These are phyloP conservation scores for Climacteris rufus DNA, from an alignment of 2,113 vertebrate genomes.

Conservation along the genomic window DNA sequence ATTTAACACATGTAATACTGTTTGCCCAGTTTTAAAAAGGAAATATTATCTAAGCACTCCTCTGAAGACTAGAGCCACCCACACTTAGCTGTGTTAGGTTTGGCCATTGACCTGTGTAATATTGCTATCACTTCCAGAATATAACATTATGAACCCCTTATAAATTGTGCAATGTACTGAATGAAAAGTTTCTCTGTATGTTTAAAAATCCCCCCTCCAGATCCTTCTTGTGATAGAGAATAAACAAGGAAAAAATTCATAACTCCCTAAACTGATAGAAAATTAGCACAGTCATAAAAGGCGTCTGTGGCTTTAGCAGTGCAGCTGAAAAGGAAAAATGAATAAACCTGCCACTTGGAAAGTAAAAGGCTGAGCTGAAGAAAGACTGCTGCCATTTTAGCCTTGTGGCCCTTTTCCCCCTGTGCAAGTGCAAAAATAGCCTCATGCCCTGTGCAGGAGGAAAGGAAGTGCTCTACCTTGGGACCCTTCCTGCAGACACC, in stretches of 20 bases:
- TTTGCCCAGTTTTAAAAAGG: constrained; percentile 21
- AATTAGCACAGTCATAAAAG: constrained; percentile 66
- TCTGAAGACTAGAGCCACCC: neutral
- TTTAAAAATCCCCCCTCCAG: neutral
- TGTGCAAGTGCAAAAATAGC: neutral
- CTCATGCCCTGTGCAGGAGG: neutral
- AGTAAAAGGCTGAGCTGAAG: constrained; percentile 2
- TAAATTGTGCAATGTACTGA: neutral
- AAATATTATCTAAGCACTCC: neutral
- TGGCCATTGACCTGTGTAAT: neutral
- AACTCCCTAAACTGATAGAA: constrained; percentile 65
- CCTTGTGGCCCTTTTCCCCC: neutral
- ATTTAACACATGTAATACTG: neutral
- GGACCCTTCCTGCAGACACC: neutral
- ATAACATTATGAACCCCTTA: neutral
- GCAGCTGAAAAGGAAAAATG: constrained; percentile 13
- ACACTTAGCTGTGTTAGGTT: neutral
- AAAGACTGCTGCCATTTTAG: neutral
- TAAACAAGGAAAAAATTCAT: constrained; percentile 37
- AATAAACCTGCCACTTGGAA: constrained; percentile 26
- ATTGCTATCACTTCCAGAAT: neutral
- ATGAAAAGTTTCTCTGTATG: constrained; percentile 44
- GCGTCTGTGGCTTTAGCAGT: constrained; percentile 11
- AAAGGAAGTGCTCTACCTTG: neutral
- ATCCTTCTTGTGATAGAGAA: constrained; percentile 17